Evolutionary conservation across 1,140 invertebrate species (phyloP).

Genomic region (Metopolophium dirhodum): DNA sequence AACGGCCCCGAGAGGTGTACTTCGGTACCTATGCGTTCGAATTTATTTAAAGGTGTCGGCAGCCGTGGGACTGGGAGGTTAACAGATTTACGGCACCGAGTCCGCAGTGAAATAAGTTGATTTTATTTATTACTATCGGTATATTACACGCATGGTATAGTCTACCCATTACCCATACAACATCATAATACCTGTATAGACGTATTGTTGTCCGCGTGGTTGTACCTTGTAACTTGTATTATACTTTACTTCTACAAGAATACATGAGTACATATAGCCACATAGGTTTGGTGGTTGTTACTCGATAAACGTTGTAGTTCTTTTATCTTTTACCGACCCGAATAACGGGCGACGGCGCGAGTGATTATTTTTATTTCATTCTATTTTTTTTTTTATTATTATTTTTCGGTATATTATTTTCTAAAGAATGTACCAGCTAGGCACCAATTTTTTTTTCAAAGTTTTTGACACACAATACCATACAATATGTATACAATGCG

Average conservation of each 20-base stretch:
- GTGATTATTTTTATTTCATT: not conserved
- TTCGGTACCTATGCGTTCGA: not conserved
- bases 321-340: not conserved
- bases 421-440: not conserved
- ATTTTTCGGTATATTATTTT: not conserved
- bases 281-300: not conserved
- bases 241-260: not conserved
- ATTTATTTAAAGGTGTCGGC: conserved; percentile 6
- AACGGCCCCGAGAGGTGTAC: not conserved
- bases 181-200: not conserved
- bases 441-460: not conserved
- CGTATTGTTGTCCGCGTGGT: not conserved
- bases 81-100: not conserved
- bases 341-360: not conserved
- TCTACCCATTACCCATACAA: not conserved
- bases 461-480: not conserved
- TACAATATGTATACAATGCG: not conserved
- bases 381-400: not conserved
- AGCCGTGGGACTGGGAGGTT: not conserved
- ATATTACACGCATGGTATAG: not conserved
- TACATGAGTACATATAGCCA: not conserved
- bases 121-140: conserved; percentile 9
- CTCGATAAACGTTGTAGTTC: not conserved
- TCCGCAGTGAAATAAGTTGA: not conserved
- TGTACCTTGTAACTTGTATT: not conserved